phyloP scores from a whole-genome alignment of 2,113 vertebrate genomes.

The Gyps fulvus region DNA sequence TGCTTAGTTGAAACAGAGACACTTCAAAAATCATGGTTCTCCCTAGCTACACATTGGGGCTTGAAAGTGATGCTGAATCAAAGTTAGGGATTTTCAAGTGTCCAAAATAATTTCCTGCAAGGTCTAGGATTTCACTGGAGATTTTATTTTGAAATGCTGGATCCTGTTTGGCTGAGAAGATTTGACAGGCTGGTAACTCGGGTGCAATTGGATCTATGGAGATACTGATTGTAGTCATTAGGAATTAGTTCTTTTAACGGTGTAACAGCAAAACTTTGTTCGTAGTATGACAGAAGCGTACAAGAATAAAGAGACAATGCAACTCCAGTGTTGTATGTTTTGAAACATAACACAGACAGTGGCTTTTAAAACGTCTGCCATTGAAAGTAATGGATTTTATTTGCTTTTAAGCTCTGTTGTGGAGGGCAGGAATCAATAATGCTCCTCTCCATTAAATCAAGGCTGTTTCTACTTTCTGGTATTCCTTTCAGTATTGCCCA shows the following conservation, averaged over 20 bases:
- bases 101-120: not conserved
- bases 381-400: conserved; percentile 28
- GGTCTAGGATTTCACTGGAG: not conserved
- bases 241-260: not conserved
- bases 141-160: not conserved
- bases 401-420: conserved; percentile 4
- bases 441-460: conserved; percentile 8
- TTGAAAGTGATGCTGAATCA: not conserved
- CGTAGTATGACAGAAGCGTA: not conserved
- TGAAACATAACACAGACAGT: not conserved
- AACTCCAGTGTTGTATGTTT: not conserved
- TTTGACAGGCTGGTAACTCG: not conserved
- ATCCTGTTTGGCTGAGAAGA: not conserved
- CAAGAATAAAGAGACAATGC: not conserved
- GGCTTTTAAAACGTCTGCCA: conserved; percentile 2
- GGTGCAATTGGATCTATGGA: not conserved
- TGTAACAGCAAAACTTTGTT: not conserved
- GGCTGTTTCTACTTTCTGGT: not conserved
- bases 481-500: not conserved
- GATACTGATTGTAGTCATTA: not conserved
- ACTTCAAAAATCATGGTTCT: not conserved
- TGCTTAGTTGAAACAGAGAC: not conserved
- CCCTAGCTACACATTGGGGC: rapidly evolving
- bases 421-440: conserved; percentile 16
- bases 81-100: not conserved